Conservation (phyloP, 2,888 invertebrate genomes). For the Cataglyphis livida region DNA sequence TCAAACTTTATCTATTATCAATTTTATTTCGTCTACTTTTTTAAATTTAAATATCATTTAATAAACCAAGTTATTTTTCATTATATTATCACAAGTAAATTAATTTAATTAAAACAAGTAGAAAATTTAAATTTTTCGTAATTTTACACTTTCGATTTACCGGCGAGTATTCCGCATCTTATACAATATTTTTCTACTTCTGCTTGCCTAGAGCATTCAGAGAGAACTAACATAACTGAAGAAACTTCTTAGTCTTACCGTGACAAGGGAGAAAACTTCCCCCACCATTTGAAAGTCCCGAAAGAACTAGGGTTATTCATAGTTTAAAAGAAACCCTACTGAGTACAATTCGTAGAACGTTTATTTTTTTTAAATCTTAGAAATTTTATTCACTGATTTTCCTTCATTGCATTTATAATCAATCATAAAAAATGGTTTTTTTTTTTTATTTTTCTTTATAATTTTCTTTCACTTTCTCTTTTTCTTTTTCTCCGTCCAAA, state of each 20-base stretch:
- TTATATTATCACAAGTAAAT: neutral
- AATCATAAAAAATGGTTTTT: neutral
- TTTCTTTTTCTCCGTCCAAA: neutral
- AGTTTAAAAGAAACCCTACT: neutral
- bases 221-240: neutral
- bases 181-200: neutral
- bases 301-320: neutral
- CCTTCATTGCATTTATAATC: neutral
- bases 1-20: neutral
- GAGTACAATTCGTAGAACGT: neutral
- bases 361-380: neutral
- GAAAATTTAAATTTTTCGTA: neutral
- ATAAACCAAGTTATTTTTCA: neutral
- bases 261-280: neutral
- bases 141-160: conserved; percentile 4
- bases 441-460: neutral
- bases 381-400: neutral
- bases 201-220: neutral
- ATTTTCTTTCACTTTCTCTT: neutral
- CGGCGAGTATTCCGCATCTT: neutral
- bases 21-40: neutral
- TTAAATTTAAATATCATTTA: neutral
- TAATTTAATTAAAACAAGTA: too few species aligned
- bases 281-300: neutral
- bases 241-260: neutral